These are phyloP conservation scores for Mactra quadrangularis DNA, from an alignment of 1,140 invertebrate species.

Conservation along the genomic window DNA sequence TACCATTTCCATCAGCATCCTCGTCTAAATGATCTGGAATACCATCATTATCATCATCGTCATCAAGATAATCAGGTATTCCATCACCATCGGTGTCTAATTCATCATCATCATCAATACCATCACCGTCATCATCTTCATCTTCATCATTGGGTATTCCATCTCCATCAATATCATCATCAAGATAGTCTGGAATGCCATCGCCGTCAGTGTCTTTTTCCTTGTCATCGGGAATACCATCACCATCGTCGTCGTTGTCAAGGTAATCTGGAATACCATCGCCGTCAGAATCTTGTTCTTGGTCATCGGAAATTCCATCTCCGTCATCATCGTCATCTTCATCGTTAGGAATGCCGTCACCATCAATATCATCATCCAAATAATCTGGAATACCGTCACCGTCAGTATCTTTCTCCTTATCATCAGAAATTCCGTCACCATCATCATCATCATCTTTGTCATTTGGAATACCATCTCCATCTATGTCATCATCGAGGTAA, in stretches of 20 bases:
- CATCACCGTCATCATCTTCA: slow-evolving; percentile 76
- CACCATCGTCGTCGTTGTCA: slow-evolving; percentile 75
- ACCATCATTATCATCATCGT: slow-evolving; percentile 77
- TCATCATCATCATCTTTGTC: slow-evolving; percentile 67
- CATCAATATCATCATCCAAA: slow-evolving; percentile 73
- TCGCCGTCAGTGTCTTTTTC: slow-evolving; percentile 75
- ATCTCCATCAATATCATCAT: slow-evolving; percentile 66
- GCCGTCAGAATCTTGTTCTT: slow-evolving; percentile 73
- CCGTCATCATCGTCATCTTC: slow-evolving; percentile 74
- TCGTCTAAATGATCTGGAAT: slow-evolving; percentile 76
- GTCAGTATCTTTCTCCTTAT: slow-evolving; percentile 68
- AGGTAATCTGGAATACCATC: slow-evolving; percentile 75
- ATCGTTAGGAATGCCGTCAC: slow-evolving; percentile 76
- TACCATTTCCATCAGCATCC: slow-evolving; percentile 76
- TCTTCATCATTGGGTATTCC: slow-evolving; percentile 79
- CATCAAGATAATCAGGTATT: slow-evolving; percentile 76
- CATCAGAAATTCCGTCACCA: slow-evolving; percentile 73
- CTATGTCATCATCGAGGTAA: slow-evolving; percentile 69
- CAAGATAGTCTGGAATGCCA: slow-evolving; percentile 76
- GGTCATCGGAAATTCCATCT: slow-evolving; percentile 76
- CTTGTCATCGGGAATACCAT: slow-evolving; percentile 74
- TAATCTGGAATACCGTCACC: slow-evolving; percentile 75
- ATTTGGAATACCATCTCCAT: slow-evolving; percentile 72
- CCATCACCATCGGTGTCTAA: slow-evolving; percentile 79
- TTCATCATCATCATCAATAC: slow-evolving; percentile 75